Evolutionary conservation across 2,797 vertebrate species (phyloP).

Genomic region (Pampus argenteus): DNA sequence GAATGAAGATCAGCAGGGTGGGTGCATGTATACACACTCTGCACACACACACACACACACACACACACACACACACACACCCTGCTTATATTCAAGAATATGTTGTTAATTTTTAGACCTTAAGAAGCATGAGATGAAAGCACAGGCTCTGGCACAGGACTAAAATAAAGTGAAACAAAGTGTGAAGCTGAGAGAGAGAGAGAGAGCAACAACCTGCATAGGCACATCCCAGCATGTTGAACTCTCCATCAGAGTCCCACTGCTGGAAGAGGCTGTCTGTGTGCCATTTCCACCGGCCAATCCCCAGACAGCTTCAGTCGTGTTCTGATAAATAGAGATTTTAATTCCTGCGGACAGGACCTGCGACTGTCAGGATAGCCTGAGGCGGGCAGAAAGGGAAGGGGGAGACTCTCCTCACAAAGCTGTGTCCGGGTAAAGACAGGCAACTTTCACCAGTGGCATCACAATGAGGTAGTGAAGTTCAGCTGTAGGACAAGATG

Average conservation of each 20-base stretch:
- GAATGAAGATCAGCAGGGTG: conserved; percentile 30
- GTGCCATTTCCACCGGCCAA: conserved; percentile 45
- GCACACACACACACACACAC: not conserved
- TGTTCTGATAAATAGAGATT: conserved; percentile 66
- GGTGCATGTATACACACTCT: too few relatives aligned
- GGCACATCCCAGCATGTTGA: conserved; percentile 41
- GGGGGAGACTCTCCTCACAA: conserved; percentile 44
- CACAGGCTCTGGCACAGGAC: conserved; percentile 11
- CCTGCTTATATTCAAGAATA: conserved; percentile 5
- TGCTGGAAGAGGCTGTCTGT: conserved; percentile 47
- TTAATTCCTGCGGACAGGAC: conserved; percentile 71
- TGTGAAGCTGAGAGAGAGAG: conserved; percentile 6
- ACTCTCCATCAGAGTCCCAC: conserved; percentile 66
- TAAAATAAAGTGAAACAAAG: conserved; percentile 30
- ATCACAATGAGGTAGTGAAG: conserved; percentile 66
- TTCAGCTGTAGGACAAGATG: conserved; percentile 66
- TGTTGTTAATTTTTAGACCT: conserved; percentile 14
- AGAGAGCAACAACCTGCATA: conserved; percentile 3
- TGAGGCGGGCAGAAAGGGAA: conserved; percentile 55
- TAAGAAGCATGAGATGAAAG: not conserved
- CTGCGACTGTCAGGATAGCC: conserved; percentile 62
- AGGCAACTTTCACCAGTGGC: conserved; percentile 49
- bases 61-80: not conserved
- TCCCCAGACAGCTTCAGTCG: conserved; percentile 53
- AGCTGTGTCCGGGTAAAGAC: conserved; percentile 49